Evolutionary conservation across 2,797 vertebrate genomes (phyloP), one percentile per base, ranked within the genome.

Genomic region (Xenentodon cancila): DNA sequence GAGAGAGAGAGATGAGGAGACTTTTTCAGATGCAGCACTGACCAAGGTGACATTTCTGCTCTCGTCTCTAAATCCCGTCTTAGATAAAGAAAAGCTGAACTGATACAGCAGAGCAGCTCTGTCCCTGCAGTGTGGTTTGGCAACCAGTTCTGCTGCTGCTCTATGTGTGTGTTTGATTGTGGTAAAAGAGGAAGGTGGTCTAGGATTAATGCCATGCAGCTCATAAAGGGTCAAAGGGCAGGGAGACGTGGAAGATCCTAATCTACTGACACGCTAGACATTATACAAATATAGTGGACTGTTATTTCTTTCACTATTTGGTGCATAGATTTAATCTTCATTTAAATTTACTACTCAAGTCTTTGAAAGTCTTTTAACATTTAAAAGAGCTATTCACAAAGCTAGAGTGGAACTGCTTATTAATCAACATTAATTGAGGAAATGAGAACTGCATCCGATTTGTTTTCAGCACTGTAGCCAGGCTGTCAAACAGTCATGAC

Each of bases 1-100:
- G n/a, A n/a, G n/a, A n/a, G n/a, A n/a, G n/a, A n/a, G n/a, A n/a
- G n/a, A n/a, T n/a, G 25, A 25, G 25, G 25, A 25, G 25, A 25
- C 25, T 25, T n/a, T n/a, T n/a, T 25, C 25, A 25, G 18, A 54
- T 59, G 67, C 71, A 19, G 58, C 59, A 48, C 11, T 48, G 48
- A 55, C 75, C 80, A 84, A 88, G 88, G 84, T 85, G 85, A 91
- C 86, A 84, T 71, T 77, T 57, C 63, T 73, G 25, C 57, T 63
- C 60, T 75, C 68, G 73, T 82, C 77, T 53, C 50, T 12, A 27
- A 64, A 58, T 71, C 77, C 75, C 75, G 44, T 64, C 55, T 59
- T 25, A 71, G 52, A 77, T 77, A 53, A 1, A 45, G 63, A 73
- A 34, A 56, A 56, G 42, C 64, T 60, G 9, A 68, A 48, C 51